phyloP scores from a whole-genome alignment of 1,140 invertebrate species.

The Contarinia nasturtii region DNA sequence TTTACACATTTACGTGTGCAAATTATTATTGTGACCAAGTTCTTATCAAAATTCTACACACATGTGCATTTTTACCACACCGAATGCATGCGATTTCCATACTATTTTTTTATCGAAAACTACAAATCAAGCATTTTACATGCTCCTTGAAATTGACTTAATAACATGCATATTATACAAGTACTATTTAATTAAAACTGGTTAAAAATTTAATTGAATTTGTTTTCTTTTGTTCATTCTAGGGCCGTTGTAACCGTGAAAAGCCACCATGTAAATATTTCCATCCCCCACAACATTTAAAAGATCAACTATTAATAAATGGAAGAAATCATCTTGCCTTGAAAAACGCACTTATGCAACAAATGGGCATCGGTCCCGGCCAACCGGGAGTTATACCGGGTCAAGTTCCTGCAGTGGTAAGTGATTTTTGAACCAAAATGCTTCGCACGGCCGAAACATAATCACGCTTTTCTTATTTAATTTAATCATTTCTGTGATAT shows the following conservation, averaged over 20 bases:
- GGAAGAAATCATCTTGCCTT: constrained; percentile 96
- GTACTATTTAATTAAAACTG: no score
- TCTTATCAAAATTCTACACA: no score
- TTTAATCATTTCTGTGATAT: not conserved
- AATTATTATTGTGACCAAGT: no score
- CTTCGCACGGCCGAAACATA: not conserved
- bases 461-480: not conserved
- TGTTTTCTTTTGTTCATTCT: constrained; percentile 24
- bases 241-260: constrained; percentile 99
- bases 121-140: no score
- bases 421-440: constrained; percentile 20
- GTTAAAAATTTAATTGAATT: not conserved
- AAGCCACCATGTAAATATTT: constrained; percentile 99
- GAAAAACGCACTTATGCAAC: constrained; percentile 91
- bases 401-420: constrained; percentile 79
- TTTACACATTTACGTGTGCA: no score
- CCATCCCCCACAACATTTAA: constrained; percentile 97
- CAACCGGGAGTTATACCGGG: constrained; percentile 64
- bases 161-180: no score
- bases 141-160: no score
- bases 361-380: constrained; percentile 77
- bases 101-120: no score
- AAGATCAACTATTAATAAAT: constrained; percentile 99
- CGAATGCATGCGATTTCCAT: no score
- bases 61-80: no score